These are phyloP conservation scores for Syngnathus rostellatus DNA, from an alignment of 2,797 vertebrate genomes.

Conservation along the genomic window DNA sequence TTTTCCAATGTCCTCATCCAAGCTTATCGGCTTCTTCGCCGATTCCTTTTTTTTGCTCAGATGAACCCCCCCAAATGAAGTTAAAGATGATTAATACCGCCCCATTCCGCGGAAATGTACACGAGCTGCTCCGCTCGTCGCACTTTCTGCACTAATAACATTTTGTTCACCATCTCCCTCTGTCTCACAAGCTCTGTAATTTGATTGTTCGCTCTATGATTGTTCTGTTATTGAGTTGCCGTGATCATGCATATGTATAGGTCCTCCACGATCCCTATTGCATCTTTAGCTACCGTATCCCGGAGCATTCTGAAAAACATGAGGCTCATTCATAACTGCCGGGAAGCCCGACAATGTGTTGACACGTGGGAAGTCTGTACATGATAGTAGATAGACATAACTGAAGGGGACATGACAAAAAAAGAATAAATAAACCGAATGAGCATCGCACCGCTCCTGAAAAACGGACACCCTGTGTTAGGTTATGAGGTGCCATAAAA, in stretches of 20 bases:
- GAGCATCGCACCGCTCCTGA: too few relatives aligned
- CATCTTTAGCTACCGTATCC: conserved; percentile 41
- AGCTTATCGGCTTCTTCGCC: conserved; percentile 38
- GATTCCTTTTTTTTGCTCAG: conserved; percentile 46
- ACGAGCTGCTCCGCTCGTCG: conserved; percentile 53
- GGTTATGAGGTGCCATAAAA: too few relatives aligned
- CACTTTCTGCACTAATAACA: conserved; percentile 65
- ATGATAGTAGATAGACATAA: neutral
- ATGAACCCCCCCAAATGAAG: conserved; percentile 61
- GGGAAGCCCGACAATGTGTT: conserved; percentile 24
- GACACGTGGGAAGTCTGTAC: neutral
- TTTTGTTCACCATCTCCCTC: conserved; percentile 63
- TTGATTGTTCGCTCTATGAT: conserved; percentile 64
- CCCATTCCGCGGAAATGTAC: conserved; percentile 55
- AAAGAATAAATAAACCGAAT: too few relatives aligned
- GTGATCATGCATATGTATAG: conserved; percentile 73
- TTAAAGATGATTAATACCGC: conserved; percentile 71
- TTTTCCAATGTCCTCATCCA: conserved; percentile 34
- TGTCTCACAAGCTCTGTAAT: conserved; percentile 61
- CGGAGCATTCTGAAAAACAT: conserved; percentile 24
- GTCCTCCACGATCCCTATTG: conserved; percentile 49
- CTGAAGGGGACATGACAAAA: too few relatives aligned
- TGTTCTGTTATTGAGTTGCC: conserved; percentile 70
- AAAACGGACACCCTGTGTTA: too few relatives aligned
- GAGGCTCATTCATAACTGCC: conserved; percentile 27